A percentile compares a stretch with the other conserved stretches of the same genome.
Evolutionary conservation across 2,113 vertebrate genomes (phyloP).

Genomic region (Empidonax alnorum): DNA sequence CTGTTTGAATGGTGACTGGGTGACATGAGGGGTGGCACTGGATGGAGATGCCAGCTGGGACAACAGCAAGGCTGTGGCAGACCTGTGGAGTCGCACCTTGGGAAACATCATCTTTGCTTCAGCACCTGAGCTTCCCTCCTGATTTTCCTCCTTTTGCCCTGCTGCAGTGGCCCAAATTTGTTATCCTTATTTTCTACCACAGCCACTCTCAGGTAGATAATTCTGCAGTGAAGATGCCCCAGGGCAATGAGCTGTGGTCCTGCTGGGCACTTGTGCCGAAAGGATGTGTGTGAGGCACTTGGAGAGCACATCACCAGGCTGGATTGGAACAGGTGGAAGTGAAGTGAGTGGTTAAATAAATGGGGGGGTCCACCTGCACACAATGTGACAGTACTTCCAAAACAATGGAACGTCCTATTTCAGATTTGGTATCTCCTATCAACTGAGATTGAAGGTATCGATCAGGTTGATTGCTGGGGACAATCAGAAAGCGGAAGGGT

Average conservation of each 20-base stretch:
- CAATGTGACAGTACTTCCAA: background rate
- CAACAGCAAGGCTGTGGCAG: background rate
- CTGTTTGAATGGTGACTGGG: background rate
- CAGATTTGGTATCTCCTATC: constrained; percentile 59
- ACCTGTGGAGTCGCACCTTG: rapidly evolving
- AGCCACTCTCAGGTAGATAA: background rate
- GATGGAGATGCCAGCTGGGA: background rate
- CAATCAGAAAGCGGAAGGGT: constrained; percentile 75
- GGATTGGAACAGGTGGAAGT: background rate
- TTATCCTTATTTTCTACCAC: background rate
- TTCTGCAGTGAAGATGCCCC: background rate
- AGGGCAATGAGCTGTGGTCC: background rate
- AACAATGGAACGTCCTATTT: background rate
- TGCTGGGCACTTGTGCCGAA: background rate
- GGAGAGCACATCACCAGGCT: rapidly evolving
- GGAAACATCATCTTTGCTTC: background rate
- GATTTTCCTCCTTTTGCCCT: background rate
- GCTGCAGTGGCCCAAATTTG: background rate
- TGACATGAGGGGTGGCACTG: background rate
- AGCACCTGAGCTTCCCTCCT: background rate
- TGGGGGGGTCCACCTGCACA: background rate
- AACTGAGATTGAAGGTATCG: constrained; percentile 75
- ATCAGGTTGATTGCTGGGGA: constrained; percentile 69
- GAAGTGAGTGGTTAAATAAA: background rate
- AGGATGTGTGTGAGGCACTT: rapidly evolving